A percentile compares a stretch with the other conserved stretches of the same genome.
These are phyloP conservation scores for Cisticola juncidis DNA, from an alignment of 2,113 vertebrate species.

Conservation along the genomic window DNA sequence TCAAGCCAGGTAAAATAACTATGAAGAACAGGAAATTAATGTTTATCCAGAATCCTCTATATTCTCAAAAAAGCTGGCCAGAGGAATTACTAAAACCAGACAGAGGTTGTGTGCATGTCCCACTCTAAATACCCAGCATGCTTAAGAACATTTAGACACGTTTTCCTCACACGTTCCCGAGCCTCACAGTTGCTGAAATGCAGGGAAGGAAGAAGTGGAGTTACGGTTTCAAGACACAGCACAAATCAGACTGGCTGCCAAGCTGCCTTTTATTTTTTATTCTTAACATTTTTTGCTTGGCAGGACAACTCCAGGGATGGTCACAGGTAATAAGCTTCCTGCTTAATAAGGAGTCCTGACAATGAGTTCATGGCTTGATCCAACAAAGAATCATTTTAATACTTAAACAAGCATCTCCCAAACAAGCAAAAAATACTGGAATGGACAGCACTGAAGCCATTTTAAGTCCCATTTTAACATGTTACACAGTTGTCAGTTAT, in stretches of 20 bases:
- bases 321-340: not conserved
- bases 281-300: not conserved
- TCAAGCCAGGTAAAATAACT: slow-evolving; percentile 4
- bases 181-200: not conserved
- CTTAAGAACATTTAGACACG: not conserved
- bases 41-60: not conserved
- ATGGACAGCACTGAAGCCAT: not conserved
- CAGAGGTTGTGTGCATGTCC: not conserved
- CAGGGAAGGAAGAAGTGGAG: not conserved
- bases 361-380: not conserved
- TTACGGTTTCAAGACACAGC: not conserved
- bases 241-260: not conserved
- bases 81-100: not conserved
- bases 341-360: not conserved
- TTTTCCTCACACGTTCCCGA: not conserved
- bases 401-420: not conserved
- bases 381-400: not conserved
- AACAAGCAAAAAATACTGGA: not conserved
- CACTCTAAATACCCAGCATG: not conserved
- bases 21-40: not conserved
- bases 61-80: not conserved
- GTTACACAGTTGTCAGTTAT: not conserved
- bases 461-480: not conserved
- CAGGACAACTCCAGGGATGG: not conserved
- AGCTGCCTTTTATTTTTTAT: not conserved